Percentiles rank a stretch among this genome's conserved stretches.
These are phyloP conservation scores for Myotis davidii DNA, from an alignment of 2,113 vertebrate species.

Conservation along the genomic window DNA sequence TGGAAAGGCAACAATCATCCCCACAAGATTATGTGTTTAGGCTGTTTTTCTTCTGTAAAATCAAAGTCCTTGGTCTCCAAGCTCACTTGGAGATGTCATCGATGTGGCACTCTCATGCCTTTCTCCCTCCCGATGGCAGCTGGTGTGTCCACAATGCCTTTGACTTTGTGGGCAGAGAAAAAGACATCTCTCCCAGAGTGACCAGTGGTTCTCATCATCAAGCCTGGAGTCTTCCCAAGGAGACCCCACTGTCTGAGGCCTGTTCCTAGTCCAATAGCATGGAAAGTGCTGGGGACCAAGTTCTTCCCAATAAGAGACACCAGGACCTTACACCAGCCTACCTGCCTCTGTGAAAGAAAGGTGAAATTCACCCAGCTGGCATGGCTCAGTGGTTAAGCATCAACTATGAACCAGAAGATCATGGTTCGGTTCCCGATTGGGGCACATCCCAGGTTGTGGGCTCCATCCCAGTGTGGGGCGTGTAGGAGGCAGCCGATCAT, in stretches of 20 bases:
- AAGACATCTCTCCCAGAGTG: not conserved
- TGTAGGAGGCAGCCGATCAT: too few relatives aligned
- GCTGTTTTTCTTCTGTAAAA: conserved; percentile 1
- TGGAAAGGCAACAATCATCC: conserved; percentile 20
- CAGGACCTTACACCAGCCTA: not conserved
- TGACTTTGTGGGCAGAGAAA: not conserved
- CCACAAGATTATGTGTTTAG: not conserved
- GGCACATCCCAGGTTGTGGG: too few relatives aligned
- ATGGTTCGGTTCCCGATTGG: too few relatives aligned
- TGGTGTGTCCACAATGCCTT: not conserved
- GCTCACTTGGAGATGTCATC: not conserved
- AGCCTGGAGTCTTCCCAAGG: not conserved
- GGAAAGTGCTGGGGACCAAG: not conserved
- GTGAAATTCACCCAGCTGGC: not conserved
- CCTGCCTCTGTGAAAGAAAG: not conserved
- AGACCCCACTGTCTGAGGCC: not conserved
- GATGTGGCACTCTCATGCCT: not conserved
- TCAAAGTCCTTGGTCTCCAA: not conserved
- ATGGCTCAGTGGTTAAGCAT: too few relatives aligned
- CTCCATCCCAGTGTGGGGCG: too few relatives aligned
- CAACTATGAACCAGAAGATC: too few relatives aligned
- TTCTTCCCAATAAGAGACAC: not conserved
- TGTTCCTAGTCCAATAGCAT: not conserved
- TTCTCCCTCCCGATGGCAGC: not conserved
- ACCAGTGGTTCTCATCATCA: not conserved